Base-by-base conservation (phyloP, 2,888 invertebrate species). In the Rhagium mordax region DNA sequence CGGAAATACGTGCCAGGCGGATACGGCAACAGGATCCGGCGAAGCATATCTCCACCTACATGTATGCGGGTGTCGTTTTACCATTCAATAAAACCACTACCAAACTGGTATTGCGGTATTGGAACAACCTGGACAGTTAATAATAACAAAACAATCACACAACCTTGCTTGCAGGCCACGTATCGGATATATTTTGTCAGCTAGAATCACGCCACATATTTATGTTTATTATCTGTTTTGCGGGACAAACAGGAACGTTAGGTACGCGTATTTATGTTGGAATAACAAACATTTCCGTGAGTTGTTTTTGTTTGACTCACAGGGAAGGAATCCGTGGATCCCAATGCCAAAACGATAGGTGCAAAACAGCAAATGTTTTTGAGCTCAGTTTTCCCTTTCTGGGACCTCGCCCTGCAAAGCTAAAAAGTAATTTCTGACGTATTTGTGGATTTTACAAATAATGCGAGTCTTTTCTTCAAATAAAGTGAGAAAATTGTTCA, bases 31-130 rank as follows among this genome's bases (percentile, higher is more conserved):
- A 65, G 72, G 71, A 78, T 79, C 79, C 78, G 77, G 74, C 71
- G 75, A 72, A 73, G 75, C 80, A 72, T 79, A 80, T 80, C 78
- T 79, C 78, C 80, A 73, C 76, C 78, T 70, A 77, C 79, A 59
- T 71, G 51, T 61, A 65, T 53, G 65, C 48, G 33, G 53, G 18
- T 16, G 51, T 29, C 33, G 18, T 29, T 65, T 65, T 65, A 53
- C 33, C 29, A 33, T 65, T 65, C 41, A 65, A 18, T 53, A 33
- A 53, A 53, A 65, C 53, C 53, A 16, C 64, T 51, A 53, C 27
- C 53, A 18, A 65, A 65, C 65, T 65, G 53, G 65, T 65, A 65
- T 65, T 33, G 53, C 21, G 53, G 49, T 64, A 64, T 48, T 64
- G 41, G n/a, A 18, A 65, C 41, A 64, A 20, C 51, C 51, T 51